Evolutionary conservation across 2,888 invertebrate genomes (phyloP).

Genomic region (Ctenicera cuprea): DNA sequence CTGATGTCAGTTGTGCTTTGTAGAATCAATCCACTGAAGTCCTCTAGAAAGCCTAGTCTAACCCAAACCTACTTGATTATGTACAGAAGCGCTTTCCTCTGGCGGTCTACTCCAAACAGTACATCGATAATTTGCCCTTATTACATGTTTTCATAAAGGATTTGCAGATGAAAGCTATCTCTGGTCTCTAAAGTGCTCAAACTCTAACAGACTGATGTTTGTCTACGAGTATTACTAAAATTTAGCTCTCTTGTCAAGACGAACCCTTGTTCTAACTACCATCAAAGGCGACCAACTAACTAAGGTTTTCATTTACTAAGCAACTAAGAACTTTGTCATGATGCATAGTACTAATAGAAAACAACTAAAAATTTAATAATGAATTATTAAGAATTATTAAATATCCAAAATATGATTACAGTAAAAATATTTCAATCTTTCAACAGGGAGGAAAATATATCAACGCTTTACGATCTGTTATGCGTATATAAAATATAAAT

Average conservation of each 20-base stretch:
- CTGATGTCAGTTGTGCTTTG: conserved; percentile 19
- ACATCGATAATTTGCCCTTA: conserved; percentile 10
- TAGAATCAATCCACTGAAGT: conserved; percentile 18
- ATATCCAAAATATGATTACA: background rate
- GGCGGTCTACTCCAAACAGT: conserved; percentile 6
- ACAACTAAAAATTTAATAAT: background rate
- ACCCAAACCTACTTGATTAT: conserved; percentile 22
- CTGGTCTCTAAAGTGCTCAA: background rate
- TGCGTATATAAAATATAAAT: background rate
- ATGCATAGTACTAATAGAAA: background rate
- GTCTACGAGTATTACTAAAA: background rate
- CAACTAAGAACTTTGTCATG: background rate
- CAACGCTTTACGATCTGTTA: background rate
- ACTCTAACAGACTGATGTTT: background rate
- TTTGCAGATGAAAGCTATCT: conserved; percentile 7
- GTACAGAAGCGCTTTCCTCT: background rate
- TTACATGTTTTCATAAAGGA: conserved; percentile 10
- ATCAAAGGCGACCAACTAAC: background rate
- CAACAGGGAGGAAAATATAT: background rate
- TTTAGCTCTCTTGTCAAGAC: background rate
- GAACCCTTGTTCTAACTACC: no score
- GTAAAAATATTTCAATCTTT: background rate
- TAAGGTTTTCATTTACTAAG: background rate
- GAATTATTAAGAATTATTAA: background rate
- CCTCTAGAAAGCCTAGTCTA: conserved; percentile 3